A percentile compares a stretch with the other conserved stretches of the same genome.
Conservation (phyloP, 1,140 invertebrate genomes). For the Bombus vancouverensis region DNA sequence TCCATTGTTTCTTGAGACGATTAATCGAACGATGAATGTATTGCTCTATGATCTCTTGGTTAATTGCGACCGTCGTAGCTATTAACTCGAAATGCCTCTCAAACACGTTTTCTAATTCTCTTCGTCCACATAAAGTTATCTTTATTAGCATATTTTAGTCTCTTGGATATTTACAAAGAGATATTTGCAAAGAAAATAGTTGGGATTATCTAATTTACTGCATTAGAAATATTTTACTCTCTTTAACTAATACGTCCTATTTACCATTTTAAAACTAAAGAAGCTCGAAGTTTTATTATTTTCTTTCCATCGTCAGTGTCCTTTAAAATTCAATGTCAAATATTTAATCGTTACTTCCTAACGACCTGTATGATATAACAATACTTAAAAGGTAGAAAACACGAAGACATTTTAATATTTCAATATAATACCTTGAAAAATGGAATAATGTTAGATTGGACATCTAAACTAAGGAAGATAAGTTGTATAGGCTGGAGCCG, state of each 20-base stretch:
- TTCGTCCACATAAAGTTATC: neutral
- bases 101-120: neutral
- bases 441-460: neutral
- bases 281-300: neutral
- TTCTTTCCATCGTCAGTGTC: neutral
- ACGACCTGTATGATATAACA: neutral
- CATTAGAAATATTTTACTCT: neutral
- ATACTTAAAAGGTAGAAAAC: neutral
- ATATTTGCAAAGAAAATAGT: neutral
- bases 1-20: conserved; percentile 7
- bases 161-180: too few species aligned
- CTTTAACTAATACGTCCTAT: neutral
- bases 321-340: too few species aligned
- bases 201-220: neutral
- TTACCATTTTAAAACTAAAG: neutral
- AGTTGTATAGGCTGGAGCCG: rapidly evolving
- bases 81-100: conserved; percentile 4
- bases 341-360: neutral
- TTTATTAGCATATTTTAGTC: neutral
- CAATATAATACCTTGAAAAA: neutral
- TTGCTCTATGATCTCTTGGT: neutral
- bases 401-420: neutral
- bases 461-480: neutral
- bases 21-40: neutral
- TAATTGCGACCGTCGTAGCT: neutral